Base-by-base conservation (phyloP, 2,888 invertebrate species). In the Tridacna crocea region DNA sequence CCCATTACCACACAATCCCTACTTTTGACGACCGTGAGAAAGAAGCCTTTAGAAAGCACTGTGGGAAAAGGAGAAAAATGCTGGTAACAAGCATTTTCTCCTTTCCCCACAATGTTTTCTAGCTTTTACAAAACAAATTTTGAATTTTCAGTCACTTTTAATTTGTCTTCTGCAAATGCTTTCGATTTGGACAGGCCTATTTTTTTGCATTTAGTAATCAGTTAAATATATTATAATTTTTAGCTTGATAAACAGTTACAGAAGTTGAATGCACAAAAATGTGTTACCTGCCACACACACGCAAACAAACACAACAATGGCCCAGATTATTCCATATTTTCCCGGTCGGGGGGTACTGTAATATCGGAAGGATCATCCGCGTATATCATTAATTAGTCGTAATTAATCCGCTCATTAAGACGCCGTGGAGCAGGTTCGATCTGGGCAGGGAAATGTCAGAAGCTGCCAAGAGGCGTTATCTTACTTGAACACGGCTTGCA, bases 361-460 rank as follows among this genome's bases (percentile, higher is more conserved):
- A 65, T 26, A 65, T 65, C 65, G 24, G 26, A 1, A 11, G 19
- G 17, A 66, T 66, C 66, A 66, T 46, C 46, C 46, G 10, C 19
- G 46, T 4, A 19, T 17, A 66, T 66, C 66, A 19, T 46, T 66
- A 66, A 66, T 66, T 66, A 66, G 46, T 66, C 36, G 66, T 66
- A 66, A 66, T 66, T 66, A 66, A 66, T 66, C 15, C 66, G 36
- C 36, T 66, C 66, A 66, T 66, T 66, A 66, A 46, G 66, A 36
- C 8, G 66, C 46, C 46, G 15, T 46, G 66, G 66, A 36, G 46
- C 66, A 66, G 46, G 66, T 66, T 46, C 66, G 66, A 66, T 66
- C 66, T 66, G 66, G 66, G 46, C 66, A 26, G 66, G 46, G n/a
- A n/a, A 66, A 66, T 66, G 66, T 66, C 66, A 66, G 66, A n/a